phyloP scores from a whole-genome alignment of 2,797 vertebrate genomes.

The Schizothorax lantsangensis region DNA sequence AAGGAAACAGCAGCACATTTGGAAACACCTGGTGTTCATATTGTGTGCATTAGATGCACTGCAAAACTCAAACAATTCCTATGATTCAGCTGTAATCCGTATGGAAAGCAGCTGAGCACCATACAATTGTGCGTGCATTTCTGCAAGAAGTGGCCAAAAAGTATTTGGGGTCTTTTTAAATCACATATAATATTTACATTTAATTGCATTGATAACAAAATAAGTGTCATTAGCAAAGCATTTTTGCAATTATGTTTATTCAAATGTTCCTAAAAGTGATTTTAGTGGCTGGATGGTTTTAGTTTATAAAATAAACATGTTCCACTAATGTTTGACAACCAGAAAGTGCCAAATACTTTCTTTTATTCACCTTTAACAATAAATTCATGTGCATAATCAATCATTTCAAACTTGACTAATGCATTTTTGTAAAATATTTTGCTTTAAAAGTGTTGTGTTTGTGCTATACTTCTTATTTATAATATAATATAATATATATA shows the following conservation, averaged over 20 bases:
- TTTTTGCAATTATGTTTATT: neutral
- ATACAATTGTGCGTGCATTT: neutral
- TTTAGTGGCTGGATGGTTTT: neutral
- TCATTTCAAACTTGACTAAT: neutral
- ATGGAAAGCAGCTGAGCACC: neutral
- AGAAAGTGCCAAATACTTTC: neutral
- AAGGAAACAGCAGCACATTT: slow-evolving; percentile 49
- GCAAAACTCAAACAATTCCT: no score
- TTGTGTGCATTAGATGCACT: slow-evolving; percentile 4
- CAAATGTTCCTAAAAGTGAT: neutral
- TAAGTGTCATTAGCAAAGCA: no score
- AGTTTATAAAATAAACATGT: neutral
- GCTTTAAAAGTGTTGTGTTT: neutral
- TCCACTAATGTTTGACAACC: neutral
- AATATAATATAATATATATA: neutral
- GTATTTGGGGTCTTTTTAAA: neutral
- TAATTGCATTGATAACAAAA: neutral
- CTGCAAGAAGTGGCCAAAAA: neutral
- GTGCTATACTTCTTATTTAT: neutral
- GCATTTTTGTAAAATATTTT: neutral
- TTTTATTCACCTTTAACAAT: neutral
- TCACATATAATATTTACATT: neutral
- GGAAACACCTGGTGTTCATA: slow-evolving; percentile 46
- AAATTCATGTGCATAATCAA: neutral
- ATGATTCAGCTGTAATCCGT: no score